Evolutionary conservation across 2,888 invertebrate species (phyloP).

Genomic region (Digitonthophagus gazella): DNA sequence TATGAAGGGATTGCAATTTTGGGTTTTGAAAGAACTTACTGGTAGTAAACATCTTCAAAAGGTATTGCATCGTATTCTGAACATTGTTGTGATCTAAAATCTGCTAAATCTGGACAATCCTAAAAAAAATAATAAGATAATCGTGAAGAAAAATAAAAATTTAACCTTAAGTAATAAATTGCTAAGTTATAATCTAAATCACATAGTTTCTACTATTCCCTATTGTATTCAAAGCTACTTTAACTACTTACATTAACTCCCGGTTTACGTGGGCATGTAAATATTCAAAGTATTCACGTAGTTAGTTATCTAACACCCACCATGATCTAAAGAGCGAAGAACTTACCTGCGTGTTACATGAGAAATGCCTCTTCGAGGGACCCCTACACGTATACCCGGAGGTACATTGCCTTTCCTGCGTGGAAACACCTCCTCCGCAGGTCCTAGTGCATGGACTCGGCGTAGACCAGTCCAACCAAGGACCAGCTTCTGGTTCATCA

Average conservation of each 20-base stretch:
- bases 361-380: conserved; percentile 79
- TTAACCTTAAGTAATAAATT: too few relatives aligned
- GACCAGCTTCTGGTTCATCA: conserved; percentile 63
- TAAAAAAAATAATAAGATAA: conserved; percentile 43
- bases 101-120: conserved; percentile 78
- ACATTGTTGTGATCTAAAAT: conserved; percentile 90
- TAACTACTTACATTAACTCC: background rate
- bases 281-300: background rate
- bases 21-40: conserved; percentile 57
- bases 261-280: conserved; percentile 1
- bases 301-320: conserved; percentile 7
- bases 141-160: too few relatives aligned
- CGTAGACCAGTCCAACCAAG: conserved; percentile 83
- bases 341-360: conserved; percentile 82
- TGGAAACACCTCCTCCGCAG: conserved; percentile 91
- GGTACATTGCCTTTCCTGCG: conserved; percentile 76
- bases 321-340: conserved; percentile 3
- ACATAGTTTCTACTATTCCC: too few relatives aligned
- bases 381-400: conserved; percentile 70
- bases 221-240: background rate
- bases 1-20: conserved; percentile 6
- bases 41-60: conserved; percentile 79
- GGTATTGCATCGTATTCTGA: conserved; percentile 75
- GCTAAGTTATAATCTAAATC: too few relatives aligned
- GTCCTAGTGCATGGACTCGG: conserved; percentile 83